Evolutionary conservation across 2,888 invertebrate genomes (phyloP), one percentile per base, ranked within the genome.

Genomic region (Philopedon plagiatum): DNA sequence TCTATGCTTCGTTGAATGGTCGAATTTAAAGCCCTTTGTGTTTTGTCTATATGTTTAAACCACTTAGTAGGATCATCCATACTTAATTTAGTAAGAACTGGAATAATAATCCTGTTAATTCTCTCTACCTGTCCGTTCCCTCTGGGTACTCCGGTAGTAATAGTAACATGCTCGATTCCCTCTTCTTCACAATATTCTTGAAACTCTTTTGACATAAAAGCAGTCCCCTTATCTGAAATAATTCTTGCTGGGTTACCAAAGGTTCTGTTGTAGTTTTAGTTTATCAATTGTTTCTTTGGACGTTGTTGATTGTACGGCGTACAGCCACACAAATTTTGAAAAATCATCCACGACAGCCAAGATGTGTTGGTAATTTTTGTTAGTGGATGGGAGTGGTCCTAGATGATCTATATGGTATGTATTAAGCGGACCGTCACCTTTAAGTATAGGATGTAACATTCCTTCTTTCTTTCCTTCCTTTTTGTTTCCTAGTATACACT

Each of bases 161-260:
- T 82, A 3, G 67, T 39, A 0, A 79, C 69, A 64, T 82, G 82
- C 41, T 80, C 65, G 15, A 85, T 84, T 0, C 74, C 74, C 65
- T 85, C 81, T 1, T 77, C 77, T 13, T 77, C 32, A 72, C 84
- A 83, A 71, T 83, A 85, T 5, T 80, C 71, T 68, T 76, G 21
- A 57, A 85, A 85, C 0, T 79, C 80, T 9, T 78, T 60, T 0
- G 83, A 79, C 0, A 81, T 83, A 67, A 82, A 86, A 2, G 85
- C 84, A 1, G 82, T 74, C 2, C 83, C 83, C 70, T 77, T 73
- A 65, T 85, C 83, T 0, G 74, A 74, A 2, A 84, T 79, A 4
- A 84, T 80, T 34, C 78, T 76, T 7, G 19, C 63, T 7, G 84
- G 84, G 71, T 83, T 83, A 7, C 84, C 85, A 78, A 85, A 86